Percentiles rank a stretch among this genome's conserved stretches.
Evolutionary conservation across 2,888 invertebrate genomes (phyloP).

Genomic region (Graphium colonna): DNA sequence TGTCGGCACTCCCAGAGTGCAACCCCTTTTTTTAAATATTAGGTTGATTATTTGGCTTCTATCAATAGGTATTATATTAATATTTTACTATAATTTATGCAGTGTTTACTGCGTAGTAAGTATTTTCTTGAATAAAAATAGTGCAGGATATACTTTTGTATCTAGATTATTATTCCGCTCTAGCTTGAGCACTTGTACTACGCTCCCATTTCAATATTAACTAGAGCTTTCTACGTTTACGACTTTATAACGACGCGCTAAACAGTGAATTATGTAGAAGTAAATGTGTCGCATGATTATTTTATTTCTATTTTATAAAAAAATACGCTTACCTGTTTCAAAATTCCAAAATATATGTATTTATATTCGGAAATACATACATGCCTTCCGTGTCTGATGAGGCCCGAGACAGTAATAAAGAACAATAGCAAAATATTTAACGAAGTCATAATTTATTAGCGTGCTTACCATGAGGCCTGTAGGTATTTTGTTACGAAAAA

Average conservation of each 20-base stretch:
- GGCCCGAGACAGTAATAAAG: background rate
- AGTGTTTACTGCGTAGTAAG: too few relatives aligned
- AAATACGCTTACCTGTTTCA: slow-evolving; percentile 7
- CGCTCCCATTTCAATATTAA: slow-evolving; percentile 37
- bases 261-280: slow-evolving; percentile 57
- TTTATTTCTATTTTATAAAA: slow-evolving; percentile 28
- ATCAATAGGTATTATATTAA: too few relatives aligned
- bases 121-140: too few relatives aligned
- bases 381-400: background rate
- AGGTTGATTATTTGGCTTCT: too few relatives aligned
- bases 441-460: too few relatives aligned
- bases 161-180: slow-evolving; percentile 13
- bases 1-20: too few relatives aligned
- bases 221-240: slow-evolving; percentile 68
- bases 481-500: too few relatives aligned
- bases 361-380: background rate
- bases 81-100: too few relatives aligned
- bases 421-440: background rate
- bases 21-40: too few relatives aligned
- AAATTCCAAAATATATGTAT: background rate
- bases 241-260: slow-evolving; percentile 70
- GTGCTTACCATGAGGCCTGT: too few relatives aligned
- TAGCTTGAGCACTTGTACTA: slow-evolving; percentile 35
- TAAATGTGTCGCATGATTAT: slow-evolving; percentile 36
- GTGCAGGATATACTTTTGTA: too few relatives aligned